Evolutionary conservation across 2,888 invertebrate species (phyloP).

Genomic region (Phyllotreta striolata): DNA sequence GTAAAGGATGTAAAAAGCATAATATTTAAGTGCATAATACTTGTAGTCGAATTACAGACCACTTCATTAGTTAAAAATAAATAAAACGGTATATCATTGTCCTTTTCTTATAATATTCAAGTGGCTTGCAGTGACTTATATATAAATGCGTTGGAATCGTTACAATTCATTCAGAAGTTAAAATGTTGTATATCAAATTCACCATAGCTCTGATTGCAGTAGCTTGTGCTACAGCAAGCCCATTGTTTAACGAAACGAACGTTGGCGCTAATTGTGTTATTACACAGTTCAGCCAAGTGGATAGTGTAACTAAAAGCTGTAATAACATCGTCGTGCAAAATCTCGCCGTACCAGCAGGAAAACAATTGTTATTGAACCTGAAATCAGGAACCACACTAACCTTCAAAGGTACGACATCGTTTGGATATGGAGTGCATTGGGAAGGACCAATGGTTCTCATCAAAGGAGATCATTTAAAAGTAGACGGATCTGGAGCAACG

Average conservation of each 20-base stretch:
- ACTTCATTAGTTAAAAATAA: too few relatives aligned
- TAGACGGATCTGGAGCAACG: slow-evolving; percentile 20
- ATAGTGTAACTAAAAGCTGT: slow-evolving; percentile 21
- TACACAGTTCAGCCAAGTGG: slow-evolving; percentile 14
- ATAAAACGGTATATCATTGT: too few relatives aligned
- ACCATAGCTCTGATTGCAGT: background rate
- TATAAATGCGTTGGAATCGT: background rate
- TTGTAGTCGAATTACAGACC: too few relatives aligned
- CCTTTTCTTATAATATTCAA: too few relatives aligned
- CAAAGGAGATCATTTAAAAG: background rate
- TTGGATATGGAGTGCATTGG: slow-evolving; percentile 14
- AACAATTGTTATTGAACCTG: slow-evolving; percentile 20
- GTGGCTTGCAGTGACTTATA: too few relatives aligned
- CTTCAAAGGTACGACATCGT: slow-evolving; percentile 23
- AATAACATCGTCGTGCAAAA: slow-evolving; percentile 9
- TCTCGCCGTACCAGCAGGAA: slow-evolving; percentile 30
- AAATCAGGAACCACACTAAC: slow-evolving; percentile 24
- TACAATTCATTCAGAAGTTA: background rate
- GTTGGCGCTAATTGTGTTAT: slow-evolving; percentile 19
- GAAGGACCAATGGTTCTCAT: background rate
- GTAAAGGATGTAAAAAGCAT: too few relatives aligned
- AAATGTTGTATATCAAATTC: background rate
- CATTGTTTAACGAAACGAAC: slow-evolving; percentile 2
- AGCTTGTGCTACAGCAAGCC: background rate
- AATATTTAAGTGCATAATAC: too few relatives aligned